Evolutionary conservation across 2,113 vertebrate species (phyloP), one percentile per base, ranked within the genome.

Genomic region (Festucalex cinctus): DNA sequence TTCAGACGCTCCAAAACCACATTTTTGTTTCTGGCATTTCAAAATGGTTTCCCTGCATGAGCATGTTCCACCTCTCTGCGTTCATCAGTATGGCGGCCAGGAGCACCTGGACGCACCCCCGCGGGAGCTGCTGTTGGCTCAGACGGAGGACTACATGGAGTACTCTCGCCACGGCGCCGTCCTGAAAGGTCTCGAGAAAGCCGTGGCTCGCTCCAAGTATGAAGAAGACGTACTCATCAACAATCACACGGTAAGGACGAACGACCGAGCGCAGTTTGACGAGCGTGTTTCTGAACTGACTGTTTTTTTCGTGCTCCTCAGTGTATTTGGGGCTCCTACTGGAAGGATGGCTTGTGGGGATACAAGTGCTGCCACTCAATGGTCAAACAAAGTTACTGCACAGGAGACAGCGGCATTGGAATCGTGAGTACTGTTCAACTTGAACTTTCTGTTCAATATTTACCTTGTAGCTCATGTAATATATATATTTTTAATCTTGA

Each of bases 241-340:
- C 87, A 99, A 99, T 81, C 97, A 99, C 79, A 93, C 86, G 1
- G 97, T 99, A 87, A 88, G 94, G 77, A 64, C 0, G 1, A 32
- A 64, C 0, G 1, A 32, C 22, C 51, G 12, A 57, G n/a, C 1
- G 19, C 16, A 6, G 5, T 36, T 26, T 20, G 20, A 37, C 1
- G 32, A 2, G 16, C 12, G 2, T 58, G 41, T 67, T 17, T 46
- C 22, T 60, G 24, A 53, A 13, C 46, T 53, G 37, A 62, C 17
- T 39, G 36, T 71, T 28, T 63, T 22, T 12, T 6, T 6, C 67
- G 1, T 35, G 10, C 43, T 74, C 54, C 81, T 62, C 85, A 99
- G 97, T 95, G 94, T 78, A 95, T 99, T 78, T 99, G 97, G 96
- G 96, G 97, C 4, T 99, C 96, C 0, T 99, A 92, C 51, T 99